Base-by-base conservation (phyloP, 2,888 invertebrate genomes). In the Ophraella communa region DNA sequence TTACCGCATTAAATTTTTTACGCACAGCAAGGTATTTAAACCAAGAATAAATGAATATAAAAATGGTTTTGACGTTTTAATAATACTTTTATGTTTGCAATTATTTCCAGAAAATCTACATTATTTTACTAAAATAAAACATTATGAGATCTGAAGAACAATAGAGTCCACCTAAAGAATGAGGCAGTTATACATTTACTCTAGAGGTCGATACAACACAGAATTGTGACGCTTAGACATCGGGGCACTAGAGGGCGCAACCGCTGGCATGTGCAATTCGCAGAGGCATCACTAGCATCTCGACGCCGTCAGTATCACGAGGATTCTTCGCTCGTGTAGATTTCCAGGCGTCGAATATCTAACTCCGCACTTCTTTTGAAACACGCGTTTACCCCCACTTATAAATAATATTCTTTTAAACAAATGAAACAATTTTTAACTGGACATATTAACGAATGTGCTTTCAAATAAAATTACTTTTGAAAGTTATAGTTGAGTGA, bases 241-340 rank as follows among this genome's bases (percentile, higher is more conserved):
- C 44, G 55, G 56, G 65, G 51, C 71, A 67, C 68, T 71, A 73
- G 76, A 74, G 74, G 74, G 74, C 73, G 76, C 71, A 60, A 69
- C 68, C 62, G 63, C 66, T 55, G 71, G 70, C 69, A 69, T 67
- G 67, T 66, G 70, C 67, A 63, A 67, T 70, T 63, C 61, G 67
- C 61, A 64, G 69, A 56, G 60, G 64, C 51, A 64, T 64, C 60
- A 27, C 64, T 68, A 69, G 74, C 73, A 71, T 74, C 74, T 70
- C 74, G 74, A 76, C 74, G 76, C 73, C 71, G 71, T 71, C 69
- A 75, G 76, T 75, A 71, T 71, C 71, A 73, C 74, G 72, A 75
- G 73, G 67, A 68, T 64, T 59, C 66, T 71, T 68, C 66, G 35
- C 45, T 52, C 60, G 66, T 57, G 62, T 65, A 54, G 62, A 60